Base-by-base conservation (phyloP, 2,888 invertebrate genomes). In the Congeria kusceri region DNA sequence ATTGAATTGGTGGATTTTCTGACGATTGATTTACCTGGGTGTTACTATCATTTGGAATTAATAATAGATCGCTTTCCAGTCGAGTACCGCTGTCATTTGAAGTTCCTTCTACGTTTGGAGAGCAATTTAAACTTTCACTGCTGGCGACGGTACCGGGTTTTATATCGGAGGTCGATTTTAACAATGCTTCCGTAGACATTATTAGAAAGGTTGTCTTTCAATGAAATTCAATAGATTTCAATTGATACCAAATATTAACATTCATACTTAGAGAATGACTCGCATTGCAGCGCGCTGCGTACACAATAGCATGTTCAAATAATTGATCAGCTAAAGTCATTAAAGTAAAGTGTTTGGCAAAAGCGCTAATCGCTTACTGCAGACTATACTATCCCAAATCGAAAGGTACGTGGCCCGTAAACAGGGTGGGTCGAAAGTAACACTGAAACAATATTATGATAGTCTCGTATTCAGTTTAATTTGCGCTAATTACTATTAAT, bases 121-220 rank as follows among this genome's bases (percentile, higher is more conserved):
- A 57, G 20, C 23, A 49, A 29, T 59, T 72, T n/a, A 49, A 47
- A 47, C 13, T 28, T 29, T 39, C 64, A 49, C 47, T 58, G 27
- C 32, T 53, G 11, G n/a, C 29, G 5, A n/a, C 44, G 49, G 23
- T 46, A 23, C 49, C 72, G 27, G 59, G 20, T 46, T 72, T 46
- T 25, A 58, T 65, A 65, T 63, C 27, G 58, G 47, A 49, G 29
- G 57, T 49, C 49, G 32, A 20, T 53, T 59, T 58, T 57, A 58
- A 64, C 27, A 47, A 29, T 44, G 64, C 72, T 47, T 65, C 72
- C 65, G 32, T 63, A 44, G 72, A 65, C 72, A 72, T 72, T 65
- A 59, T 65, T 65, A 63, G n/a, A 72, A 65, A 58, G 32, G 28
- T 65, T 65, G 47, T n/a, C 59, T 58, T 65, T 44, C 28, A 57